phyloP scores from a whole-genome alignment of 1,140 invertebrate species.

The Atta colombica region DNA sequence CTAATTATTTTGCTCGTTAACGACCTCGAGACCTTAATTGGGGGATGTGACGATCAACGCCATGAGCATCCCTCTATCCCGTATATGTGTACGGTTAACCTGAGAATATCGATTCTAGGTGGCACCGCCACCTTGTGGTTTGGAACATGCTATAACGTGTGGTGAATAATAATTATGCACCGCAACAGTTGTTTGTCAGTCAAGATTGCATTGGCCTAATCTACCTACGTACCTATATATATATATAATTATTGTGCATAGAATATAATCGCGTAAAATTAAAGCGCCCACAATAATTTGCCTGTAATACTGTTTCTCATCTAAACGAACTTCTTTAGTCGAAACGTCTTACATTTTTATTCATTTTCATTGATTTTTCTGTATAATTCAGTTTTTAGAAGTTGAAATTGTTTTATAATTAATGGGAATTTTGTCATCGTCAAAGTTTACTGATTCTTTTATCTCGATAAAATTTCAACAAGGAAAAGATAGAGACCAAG shows the following conservation, averaged over 20 bases:
- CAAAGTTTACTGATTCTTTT: not conserved
- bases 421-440: not conserved
- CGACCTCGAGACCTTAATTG: slow-evolving; percentile 73
- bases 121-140: slow-evolving; percentile 41
- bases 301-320: not conserved
- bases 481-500: not conserved
- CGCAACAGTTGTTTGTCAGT: slow-evolving; percentile 59
- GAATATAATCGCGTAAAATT: slow-evolving; percentile 35
- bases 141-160: slow-evolving; percentile 44
- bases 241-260: slow-evolving; percentile 10
- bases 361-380: not conserved
- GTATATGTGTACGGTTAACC: slow-evolving; percentile 43
- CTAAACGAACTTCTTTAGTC: not conserved
- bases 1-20: slow-evolving; percentile 77
- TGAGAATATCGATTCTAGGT: slow-evolving; percentile 56
- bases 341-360: not conserved
- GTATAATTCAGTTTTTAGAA: not conserved
- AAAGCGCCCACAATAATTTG: not conserved
- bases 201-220: slow-evolving; percentile 53
- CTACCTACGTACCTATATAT: not conserved
- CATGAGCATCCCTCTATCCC: not conserved
- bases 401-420: not conserved
- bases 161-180: slow-evolving; percentile 60
- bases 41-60: slow-evolving; percentile 70
- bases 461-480: not conserved